Conservation (phyloP, 2,888 invertebrate genomes). For the Tenthredo notha region DNA sequence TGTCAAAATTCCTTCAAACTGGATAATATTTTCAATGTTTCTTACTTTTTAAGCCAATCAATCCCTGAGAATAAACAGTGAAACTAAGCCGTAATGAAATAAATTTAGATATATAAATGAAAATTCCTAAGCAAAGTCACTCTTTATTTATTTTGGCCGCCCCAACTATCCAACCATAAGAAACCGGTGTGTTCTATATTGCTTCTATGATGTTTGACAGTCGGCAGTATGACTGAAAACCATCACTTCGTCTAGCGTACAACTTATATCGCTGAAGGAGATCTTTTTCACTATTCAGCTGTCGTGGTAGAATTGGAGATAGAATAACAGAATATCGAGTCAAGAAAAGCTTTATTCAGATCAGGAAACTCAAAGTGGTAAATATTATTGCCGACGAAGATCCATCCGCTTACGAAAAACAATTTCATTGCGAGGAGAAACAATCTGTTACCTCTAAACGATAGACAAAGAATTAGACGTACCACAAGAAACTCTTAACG, state of each 20-base stretch:
- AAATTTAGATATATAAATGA: conserved; percentile 47
- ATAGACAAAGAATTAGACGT: neutral
- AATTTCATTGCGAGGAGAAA: neutral
- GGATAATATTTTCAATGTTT: conserved; percentile 37
- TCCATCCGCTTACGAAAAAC: neutral
- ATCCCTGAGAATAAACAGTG: conserved; percentile 31
- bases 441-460: neutral
- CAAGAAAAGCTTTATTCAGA: conserved; percentile 19
- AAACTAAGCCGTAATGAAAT: conserved; percentile 34
- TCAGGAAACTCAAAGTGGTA: neutral
- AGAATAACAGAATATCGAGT: neutral
- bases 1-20: conserved; percentile 35
- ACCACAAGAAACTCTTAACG: neutral
- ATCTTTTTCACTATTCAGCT: neutral
- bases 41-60: conserved; percentile 34
- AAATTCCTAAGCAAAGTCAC: neutral
- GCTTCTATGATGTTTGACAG: conserved; percentile 1
- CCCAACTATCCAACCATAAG: neutral
- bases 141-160: neutral
- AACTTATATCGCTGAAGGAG: neutral
- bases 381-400: neutral
- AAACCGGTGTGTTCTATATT: neutral
- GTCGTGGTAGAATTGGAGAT: neutral
- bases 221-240: neutral
- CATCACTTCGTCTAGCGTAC: neutral